Evolutionary conservation across 2,113 vertebrate genomes (phyloP).

Genomic region (Apodemus speciosus): DNA sequence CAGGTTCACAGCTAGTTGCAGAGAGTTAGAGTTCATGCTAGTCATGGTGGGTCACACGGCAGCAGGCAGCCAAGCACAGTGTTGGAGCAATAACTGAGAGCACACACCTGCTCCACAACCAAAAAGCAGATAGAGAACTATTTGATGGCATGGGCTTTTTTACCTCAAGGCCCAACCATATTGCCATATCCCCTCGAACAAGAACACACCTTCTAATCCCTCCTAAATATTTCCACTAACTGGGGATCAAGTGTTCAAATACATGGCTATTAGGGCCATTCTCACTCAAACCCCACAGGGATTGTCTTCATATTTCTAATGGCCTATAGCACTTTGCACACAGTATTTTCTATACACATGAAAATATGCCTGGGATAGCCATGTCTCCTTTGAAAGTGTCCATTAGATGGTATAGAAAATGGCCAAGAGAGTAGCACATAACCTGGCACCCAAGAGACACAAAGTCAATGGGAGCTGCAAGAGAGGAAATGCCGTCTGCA

Average conservation of each 20-base stretch:
- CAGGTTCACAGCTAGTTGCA: neutral
- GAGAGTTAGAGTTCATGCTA: neutral
- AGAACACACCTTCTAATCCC: neutral
- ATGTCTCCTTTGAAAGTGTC: neutral
- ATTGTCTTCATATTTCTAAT: constrained; percentile 12
- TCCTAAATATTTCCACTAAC: neutral
- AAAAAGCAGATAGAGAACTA: neutral
- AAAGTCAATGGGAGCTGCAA: neutral
- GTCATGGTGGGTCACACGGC: neutral
- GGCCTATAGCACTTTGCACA: neutral
- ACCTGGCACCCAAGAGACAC: neutral
- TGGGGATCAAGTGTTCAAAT: neutral
- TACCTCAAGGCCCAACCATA: neutral
- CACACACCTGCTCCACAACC: neutral
- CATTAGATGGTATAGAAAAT: neutral
- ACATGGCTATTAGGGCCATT: neutral
- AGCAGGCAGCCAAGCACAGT: neutral
- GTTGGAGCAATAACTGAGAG: neutral
- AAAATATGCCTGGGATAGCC: neutral
- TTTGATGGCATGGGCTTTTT: neutral
- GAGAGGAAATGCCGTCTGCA: neutral
- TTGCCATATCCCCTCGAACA: neutral
- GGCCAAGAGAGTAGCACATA: neutral
- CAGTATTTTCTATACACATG: neutral
- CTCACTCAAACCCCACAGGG: neutral